These are phyloP conservation scores for Tragopan temminckii DNA, from an alignment of 2,797 vertebrate species.

Conservation along the genomic window DNA sequence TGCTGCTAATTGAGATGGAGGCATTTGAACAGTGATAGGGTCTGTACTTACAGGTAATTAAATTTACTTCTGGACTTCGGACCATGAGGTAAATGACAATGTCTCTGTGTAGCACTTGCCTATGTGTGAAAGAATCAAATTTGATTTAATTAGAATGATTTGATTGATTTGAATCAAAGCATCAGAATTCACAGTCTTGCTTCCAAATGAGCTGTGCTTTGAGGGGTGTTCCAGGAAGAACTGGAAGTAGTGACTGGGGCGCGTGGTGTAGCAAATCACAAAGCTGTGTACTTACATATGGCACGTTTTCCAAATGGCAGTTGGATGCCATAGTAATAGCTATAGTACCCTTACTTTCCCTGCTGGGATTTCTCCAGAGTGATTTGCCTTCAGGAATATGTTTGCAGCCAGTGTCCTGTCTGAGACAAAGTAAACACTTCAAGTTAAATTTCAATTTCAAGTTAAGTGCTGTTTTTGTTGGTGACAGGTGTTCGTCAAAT, in stretches of 20 bases:
- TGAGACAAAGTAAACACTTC: background rate
- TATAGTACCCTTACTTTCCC: background rate
- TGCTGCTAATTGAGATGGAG: background rate
- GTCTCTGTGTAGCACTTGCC: background rate
- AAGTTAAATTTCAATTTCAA: background rate
- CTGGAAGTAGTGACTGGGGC: background rate
- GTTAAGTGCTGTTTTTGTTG: background rate
- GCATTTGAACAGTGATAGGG: background rate
- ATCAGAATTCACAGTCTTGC: background rate
- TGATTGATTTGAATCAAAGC: background rate
- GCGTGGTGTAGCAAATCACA: background rate
- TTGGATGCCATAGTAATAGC: background rate
- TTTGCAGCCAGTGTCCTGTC: background rate
- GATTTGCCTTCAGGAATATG: background rate
- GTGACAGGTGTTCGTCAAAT: background rate
- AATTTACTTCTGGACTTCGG: background rate
- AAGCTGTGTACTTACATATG: background rate
- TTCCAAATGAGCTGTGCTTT: background rate
- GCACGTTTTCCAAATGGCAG: background rate
- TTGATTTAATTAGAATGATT: background rate
- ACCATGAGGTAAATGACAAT: fast-evolving
- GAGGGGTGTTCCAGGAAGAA: background rate
- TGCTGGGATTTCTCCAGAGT: background rate
- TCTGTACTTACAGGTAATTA: background rate
- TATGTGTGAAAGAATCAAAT: background rate